Conservation (phyloP, 1,140 invertebrate species). For the Ostrea edulis region DNA sequence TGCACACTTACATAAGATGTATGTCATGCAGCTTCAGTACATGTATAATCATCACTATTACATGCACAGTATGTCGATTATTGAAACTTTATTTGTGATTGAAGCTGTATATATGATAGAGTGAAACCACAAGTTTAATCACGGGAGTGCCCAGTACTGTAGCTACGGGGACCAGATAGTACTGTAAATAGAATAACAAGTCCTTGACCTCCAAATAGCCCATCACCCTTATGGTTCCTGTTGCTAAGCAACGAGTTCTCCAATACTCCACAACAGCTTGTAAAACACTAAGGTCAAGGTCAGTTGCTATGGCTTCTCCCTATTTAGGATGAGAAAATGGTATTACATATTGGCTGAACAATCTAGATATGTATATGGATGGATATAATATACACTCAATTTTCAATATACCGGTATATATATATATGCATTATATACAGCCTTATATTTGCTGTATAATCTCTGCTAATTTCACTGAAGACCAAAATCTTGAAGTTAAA, state of each 20-base stretch:
- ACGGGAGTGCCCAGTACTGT: constrained; percentile 73
- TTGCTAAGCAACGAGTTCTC: constrained; percentile 64
- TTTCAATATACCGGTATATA: neutral
- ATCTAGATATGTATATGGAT: neutral
- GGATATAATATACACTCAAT: too few relatives aligned
- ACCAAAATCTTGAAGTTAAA: too few relatives aligned
- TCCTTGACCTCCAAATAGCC: constrained; percentile 69
- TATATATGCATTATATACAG: neutral
- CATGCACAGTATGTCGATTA: neutral
- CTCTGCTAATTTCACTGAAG: too few relatives aligned
- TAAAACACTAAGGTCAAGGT: constrained; percentile 62
- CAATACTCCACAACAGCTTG: constrained; percentile 69
- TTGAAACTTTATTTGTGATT: constrained; percentile 15
- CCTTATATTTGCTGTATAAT: too few relatives aligned
- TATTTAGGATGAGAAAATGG: constrained; percentile 46
- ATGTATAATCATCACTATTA: neutral
- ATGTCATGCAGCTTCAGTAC: neutral
- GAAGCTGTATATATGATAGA: constrained; percentile 66
- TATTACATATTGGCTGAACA: neutral
- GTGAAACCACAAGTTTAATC: constrained; percentile 67
- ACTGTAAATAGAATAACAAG: constrained; percentile 73
- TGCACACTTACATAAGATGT: too few relatives aligned
- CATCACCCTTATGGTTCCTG: constrained; percentile 68
- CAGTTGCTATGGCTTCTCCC: constrained; percentile 68
- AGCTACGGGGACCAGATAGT: constrained; percentile 72